Base-by-base conservation (phyloP, 2,888 invertebrate species). In the Caenorhabditis uteleia region DNA sequence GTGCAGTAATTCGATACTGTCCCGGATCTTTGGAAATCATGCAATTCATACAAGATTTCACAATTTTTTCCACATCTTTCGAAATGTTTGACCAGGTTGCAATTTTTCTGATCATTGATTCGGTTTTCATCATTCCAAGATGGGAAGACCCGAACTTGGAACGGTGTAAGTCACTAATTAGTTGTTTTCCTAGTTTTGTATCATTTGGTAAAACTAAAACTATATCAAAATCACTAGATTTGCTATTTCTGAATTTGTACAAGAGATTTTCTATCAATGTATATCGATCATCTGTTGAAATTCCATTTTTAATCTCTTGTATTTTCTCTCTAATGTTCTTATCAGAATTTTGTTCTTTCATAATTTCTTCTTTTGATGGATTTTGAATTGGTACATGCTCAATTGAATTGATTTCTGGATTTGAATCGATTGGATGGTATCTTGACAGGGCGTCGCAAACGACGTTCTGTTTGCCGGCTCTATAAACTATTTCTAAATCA, bases 381-480 rank as follows among this genome's bases (percentile, higher is more conserved):
- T n/a, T n/a, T n/a, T n/a, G n/a, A n/a, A n/a, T n/a, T n/a, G n/a
- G n/a, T n/a, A n/a, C n/a, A n/a, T n/a, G n/a, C n/a, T n/a, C n/a
- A n/a, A n/a, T n/a, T n/a, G n/a, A n/a, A n/a, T n/a, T n/a, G n/a
- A n/a, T n/a, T n/a, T n/a, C n/a, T n/a, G n/a, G n/a, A n/a, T n/a
- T n/a, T n/a, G n/a, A n/a, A n/a, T n/a, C n/a, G n/a, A n/a, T 29
- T 14, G 46, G 46, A n/a, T 29, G 34, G 47, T 57, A 56, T 26
- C 75, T 42, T 6, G 54, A 54, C 10, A 77, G 39, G 8, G 59
- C 54, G 31, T 77, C 77, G 27, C 55, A 51, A 1, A 70, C 44
- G n/a, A 21, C 27, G 38, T 77, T 77, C 27, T 18, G 16, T 26
- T 50, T 50, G 4, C 77, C 77, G 2, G 51, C 39, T 8, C 77